Base-by-base conservation (phyloP, 2,888 invertebrate genomes). In the Gandaritis pyraliata region DNA sequence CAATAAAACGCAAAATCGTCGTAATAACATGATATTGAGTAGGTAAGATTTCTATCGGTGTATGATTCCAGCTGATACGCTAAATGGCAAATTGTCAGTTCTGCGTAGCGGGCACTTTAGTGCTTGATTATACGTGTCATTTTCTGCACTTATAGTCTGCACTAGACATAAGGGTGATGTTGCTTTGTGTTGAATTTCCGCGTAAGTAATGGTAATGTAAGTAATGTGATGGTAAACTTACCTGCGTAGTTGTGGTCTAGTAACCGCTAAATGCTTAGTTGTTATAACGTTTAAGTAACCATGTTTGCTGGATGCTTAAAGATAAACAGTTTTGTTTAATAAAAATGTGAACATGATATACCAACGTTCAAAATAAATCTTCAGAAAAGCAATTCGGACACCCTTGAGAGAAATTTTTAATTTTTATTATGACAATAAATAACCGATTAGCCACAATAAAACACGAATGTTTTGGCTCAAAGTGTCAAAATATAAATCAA, bases 51-150 rank as follows among this genome's bases (percentile, higher is more conserved):
- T 79, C 80, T 77, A 85, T 85, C 82, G 70, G 73, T 72, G 78
- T 85, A 85, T 82, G 83, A 86, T 86, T 85, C 81, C 77, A 82
- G 77, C 85, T 84, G 82, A 84, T 80, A 80, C 84, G 83, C 81
- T 88, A 89, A 91, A 90, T 88, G 82, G 87, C 81, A 89, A 89
- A 90, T 88, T 87, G 88, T 77, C 75, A 81, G 86, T 83, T 84
- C 78, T 66, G 78, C 80, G 77, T 77, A 82, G 77, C 80, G 75
- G 75, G 80, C 84, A 81, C 79, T 85, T 83, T 81, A 84, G 75
- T 75, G 47, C 33, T 54, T 49, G 48, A 52, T 55, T 49, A 53
- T 43, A 65, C 61, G 54, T 52, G 30, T 52, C 38, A 60, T 72
- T 69, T 72, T 72, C 65, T 76, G 66, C 63, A 68, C 76, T 75